Evolutionary conservation across 53 echinoderm and acorn worm genomes (phyloP), one percentile per base, ranked within the genome.

Genomic region (Echinometra lucunter): DNA sequence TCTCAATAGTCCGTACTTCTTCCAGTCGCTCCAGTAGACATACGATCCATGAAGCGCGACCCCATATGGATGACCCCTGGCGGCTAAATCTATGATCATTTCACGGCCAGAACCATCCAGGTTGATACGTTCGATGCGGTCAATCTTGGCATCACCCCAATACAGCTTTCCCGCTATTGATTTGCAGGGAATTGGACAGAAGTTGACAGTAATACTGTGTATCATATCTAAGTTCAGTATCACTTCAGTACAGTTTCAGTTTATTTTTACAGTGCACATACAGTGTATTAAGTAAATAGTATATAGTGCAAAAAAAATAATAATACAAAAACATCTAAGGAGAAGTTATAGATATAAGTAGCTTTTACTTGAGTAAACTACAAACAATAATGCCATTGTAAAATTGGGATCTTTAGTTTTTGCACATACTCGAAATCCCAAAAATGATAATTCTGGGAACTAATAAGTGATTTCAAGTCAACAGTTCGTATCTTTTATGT

Each of bases 1-100:
- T 42, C 95, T 97, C 97, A 98, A 94, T 3, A 98, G 93, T 1
- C 91, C 89, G 7, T 89, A 90, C 74, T 95, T 91, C n/a, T 60
- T 75, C 99, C 99, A 98, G 78, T 98, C 98, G 3, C 96, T 96
- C 99, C 99, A 98, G 94, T 96, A 98, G 37, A 98, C 74, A 74
- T 94, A 91, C 9, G 95, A 45, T 10, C 96, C 98, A 37, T 94
- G 81, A 6, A 96, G 47, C 4, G 96, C 98, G n/a, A 98, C 92
- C n/a, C 99, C 98, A 58, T 97, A 98, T 9, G 98, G 95, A 66
- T 98, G 97, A 27, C 95, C 92, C 4, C 37, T 32, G 0, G 87
- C 34, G 10, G 96, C 95, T 8, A 95, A 67, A 18, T 95, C 72
- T 1, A 95, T 78, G 32, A 98, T 72, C 69, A 95, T 74, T 3